Base-by-base conservation (phyloP, 2,888 invertebrate genomes). In the Hetaerina titia region DNA sequence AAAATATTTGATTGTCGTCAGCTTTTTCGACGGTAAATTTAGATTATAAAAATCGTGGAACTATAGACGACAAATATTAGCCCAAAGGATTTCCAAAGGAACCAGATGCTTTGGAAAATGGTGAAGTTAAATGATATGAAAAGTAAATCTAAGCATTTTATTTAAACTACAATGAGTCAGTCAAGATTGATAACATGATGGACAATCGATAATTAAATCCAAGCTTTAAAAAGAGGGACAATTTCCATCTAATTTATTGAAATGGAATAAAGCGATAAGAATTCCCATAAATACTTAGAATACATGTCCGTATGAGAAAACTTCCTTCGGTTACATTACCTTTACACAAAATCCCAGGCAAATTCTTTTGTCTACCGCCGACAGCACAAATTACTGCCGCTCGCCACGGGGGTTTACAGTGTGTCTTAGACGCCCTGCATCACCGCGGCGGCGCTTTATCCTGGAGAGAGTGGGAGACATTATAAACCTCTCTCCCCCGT, bases 401-500 rank as follows among this genome's bases (percentile, higher is more conserved):
- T 56, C 92, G 63, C 64, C 31, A 63, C 90, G 19, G 60, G 63
- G 63, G 31, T 90, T 90, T 64, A 11, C 90, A 64, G 63, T 45
- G 31, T 63, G 90, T 58, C 90, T 63, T 63, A 90, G 31, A 90
- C 90, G 90, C 92, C 92, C 69, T 22, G 92, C 22, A 74, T 56
- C n/a, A 22, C 89, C 89, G 58, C 89, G 90, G 64, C 90, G 64
- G 64, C 90, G 90, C 92, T 92, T 63, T 69, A 92, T 92, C 92
- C 92, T 56, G 56, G 56, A 15, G 64, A 19, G 90, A 90, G 64
- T 90, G 90, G 92, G 57, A 92, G 56, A 69, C 92, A 92, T 92
- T 92, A 92, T 92, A 92, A 90, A 92, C 64, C 92, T 69, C 81
- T 81, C 9, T 31, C 22, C 22, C 81, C 81, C 81, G 81, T 81